phyloP scores from a whole-genome alignment of 92 coral and sea anemone species.

The Palythoa grandiflora region DNA sequence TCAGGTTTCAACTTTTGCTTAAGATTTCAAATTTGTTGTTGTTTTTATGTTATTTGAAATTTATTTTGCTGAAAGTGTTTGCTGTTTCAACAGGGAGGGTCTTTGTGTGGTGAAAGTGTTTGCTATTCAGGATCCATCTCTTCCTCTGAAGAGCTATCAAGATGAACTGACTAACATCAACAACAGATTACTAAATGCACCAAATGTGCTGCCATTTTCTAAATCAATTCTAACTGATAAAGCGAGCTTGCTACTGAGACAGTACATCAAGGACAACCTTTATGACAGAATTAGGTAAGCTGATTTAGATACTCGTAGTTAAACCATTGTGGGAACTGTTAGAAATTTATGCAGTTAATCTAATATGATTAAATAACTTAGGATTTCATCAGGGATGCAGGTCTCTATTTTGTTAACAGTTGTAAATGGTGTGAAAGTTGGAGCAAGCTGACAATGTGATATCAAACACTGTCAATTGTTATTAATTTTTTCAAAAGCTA shows the following conservation, averaged over 20 bases:
- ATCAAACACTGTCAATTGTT: no score
- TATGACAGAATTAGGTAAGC: conserved; percentile 95
- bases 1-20: background rate
- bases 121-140: conserved; percentile 98
- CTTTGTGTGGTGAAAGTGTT: conserved; percentile 98
- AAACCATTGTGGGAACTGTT: background rate
- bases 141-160: conserved; percentile 91
- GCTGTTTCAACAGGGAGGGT: conserved; percentile 79
- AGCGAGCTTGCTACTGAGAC: conserved; percentile 90
- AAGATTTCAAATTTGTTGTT: background rate
- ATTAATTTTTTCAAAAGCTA: no score
- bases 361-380: no score
- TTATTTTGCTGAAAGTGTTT: background rate
- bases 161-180: conserved; percentile 89
- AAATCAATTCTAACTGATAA: conserved; percentile 91
- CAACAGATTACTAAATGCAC: conserved; percentile 70
- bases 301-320: background rate
- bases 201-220: conserved; percentile 92
- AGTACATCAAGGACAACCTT: conserved; percentile 91
- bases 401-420: no score
- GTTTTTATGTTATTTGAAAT: background rate
- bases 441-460: no score
- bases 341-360: no score
- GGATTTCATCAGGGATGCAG: no score
- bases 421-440: no score